Evolutionary conservation across 2,888 invertebrate genomes (phyloP), one percentile per base, ranked within the genome.

Genomic region (Eilema sororculum): DNA sequence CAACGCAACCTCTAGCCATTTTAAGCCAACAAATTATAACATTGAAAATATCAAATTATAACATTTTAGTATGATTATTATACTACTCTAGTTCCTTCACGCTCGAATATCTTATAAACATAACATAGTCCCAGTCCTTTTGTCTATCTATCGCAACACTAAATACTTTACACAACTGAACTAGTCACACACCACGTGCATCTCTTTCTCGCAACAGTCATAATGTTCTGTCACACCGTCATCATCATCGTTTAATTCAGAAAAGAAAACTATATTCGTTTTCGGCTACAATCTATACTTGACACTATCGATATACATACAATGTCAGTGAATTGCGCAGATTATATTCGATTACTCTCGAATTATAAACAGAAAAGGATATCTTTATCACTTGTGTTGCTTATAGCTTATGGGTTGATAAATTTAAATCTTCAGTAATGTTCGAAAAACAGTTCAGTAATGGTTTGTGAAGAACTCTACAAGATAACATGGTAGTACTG

Each of bases 111-210:
- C 30, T 66, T 33, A 61, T 59, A 70, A 72, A 76, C 66, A 67
- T 68, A 79, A 77, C 75, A 77, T 75, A 69, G 72, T 81, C 58
- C 79, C 74, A 73, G 73, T 52, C 16, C 65, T 68, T 57, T 24
- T 52, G 30, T 65, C 79, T 77, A 76, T 56, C 78, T 72, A 78
- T 65, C 41, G 61, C 61, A 65, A 68, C 28, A 61, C 69, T 37
- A 60, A 62, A 24, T 62, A 37, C 22, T 67, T 61, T 28, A 28
- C 16, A 59, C 56, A 12, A 61, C 60, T 61, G 37, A 56, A 61
- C 22, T 62, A 62, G 20, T 66, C 20, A 5, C 30, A 37, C n/a
- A 60, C 22, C 20, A 24, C 30, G 33, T 68, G 25, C 62, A 57
- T 63, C 62, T 68, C 57, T 37, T 37, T 67, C 25, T 52, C 20